Evolutionary conservation across 2,113 vertebrate species (phyloP), one percentile per base, ranked within the genome.

Genomic region (Indicator indicator): DNA sequence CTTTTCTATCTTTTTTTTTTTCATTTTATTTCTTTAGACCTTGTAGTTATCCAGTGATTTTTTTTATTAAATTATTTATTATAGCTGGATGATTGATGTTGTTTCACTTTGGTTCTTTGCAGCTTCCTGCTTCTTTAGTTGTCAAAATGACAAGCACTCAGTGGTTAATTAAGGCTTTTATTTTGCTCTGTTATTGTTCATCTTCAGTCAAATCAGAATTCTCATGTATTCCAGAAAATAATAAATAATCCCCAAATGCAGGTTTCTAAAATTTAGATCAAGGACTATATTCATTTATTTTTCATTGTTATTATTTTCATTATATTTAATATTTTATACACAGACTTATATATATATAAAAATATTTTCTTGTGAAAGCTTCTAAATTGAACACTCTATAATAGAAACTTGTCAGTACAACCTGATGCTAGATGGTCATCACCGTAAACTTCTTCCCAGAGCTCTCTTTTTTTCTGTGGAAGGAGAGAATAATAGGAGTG

Each of bases 31-130:
- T 91, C 65, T 44, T 71, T 70, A 96, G 92, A 95, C 96, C 92
- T 95, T 91, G 11, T 88, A 97, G 95, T 86, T 96, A 97, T 63
- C 78, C 84, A 94, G 81, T 97, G 97, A 96, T 95, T 96, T 97
- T 78, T 90, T 97, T 97, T 74, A 97, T 97, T 98, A 98, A 97
- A 98, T 98, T 97, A 98, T 98, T 98, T 98, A 98, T 97, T 93
- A 94, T 87, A 89, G 73, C 71, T 88, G 93, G 85, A 96, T 98
- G 97, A 97, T 97, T 97, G 97, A 98, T 97, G 95, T 86, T 95
- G 89, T 96, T 97, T 97, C 88, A 96, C 89, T 96, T 96, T 91
- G 93, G 86, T 97, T 96, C 88, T 97, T 96, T 97, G 96, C 93
- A 96, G 95, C 94, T 97, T 98, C 95, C 83, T 9, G 42, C 93